Conservation (phyloP, 1,140 invertebrate genomes). For the Drosophila sturtevanti region DNA sequence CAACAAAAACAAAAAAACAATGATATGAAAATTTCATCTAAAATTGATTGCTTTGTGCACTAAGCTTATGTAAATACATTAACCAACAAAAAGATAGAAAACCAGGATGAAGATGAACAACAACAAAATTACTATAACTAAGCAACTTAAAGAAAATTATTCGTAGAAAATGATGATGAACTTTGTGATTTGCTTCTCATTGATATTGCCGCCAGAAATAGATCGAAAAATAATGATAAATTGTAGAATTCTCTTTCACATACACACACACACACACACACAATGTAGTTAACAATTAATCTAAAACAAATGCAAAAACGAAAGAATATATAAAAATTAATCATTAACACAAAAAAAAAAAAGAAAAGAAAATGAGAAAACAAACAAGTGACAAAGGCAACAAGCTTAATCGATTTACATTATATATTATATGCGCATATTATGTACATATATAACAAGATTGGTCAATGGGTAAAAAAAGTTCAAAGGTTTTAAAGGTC, state of each 20-base stretch:
- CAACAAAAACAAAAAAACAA: too few species aligned
- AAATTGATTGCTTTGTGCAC: background rate
- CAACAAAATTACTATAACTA: conserved; percentile 23
- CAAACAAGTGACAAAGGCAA: too few species aligned
- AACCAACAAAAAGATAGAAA: conserved; percentile 14
- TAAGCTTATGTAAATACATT: conserved; percentile 10
- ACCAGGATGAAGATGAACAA: conserved; percentile 24
- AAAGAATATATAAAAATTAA: conserved; percentile 13
- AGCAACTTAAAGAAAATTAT: conserved; percentile 1
- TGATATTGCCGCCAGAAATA: background rate
- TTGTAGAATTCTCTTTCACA: conserved; percentile 24
- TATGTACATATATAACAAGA: background rate
- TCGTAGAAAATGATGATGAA: conserved; percentile 54
- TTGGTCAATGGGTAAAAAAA: background rate
- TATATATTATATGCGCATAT: conserved; percentile 7
- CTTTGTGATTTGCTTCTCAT: conserved; percentile 77
- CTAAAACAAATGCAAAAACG: conserved; percentile 31
- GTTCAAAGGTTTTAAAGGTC: too few species aligned
- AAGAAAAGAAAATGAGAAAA: background rate
- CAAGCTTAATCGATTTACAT: background rate
- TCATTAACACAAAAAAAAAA: background rate
- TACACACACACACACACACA: conserved; percentile 18
- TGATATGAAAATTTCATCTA: background rate
- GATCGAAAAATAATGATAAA: conserved; percentile 17
- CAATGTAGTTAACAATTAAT: conserved; percentile 46